These are phyloP conservation scores for Timandra comae DNA, from an alignment of 2,888 invertebrate genomes.

Conservation along the genomic window DNA sequence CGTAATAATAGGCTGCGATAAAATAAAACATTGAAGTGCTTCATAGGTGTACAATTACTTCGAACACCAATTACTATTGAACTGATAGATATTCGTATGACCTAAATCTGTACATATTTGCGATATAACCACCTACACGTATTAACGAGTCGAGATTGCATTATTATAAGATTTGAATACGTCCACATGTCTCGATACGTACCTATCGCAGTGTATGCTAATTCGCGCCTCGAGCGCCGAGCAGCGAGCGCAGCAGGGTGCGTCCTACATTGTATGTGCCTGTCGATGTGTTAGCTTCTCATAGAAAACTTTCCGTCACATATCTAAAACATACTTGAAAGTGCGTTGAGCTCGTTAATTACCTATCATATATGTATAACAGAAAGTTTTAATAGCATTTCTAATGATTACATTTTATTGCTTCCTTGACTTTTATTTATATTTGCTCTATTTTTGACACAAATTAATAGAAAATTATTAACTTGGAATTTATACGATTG, in stretches of 20 bases:
- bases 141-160: constrained; percentile 51
- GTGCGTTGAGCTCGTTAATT: constrained; percentile 13
- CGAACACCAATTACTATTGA: constrained; percentile 51
- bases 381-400: constrained; percentile 18
- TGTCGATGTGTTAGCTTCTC: constrained; percentile 17
- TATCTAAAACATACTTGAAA: constrained; percentile 16
- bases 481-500: too few species aligned
- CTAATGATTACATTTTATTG: constrained; percentile 13
- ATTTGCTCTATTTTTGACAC: background rate
- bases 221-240: constrained; percentile 31
- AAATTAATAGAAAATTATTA: constrained; percentile 3
- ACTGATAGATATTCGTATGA: constrained; percentile 55
- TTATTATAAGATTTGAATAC: constrained; percentile 42
- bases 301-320: constrained; percentile 14
- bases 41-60: constrained; percentile 58
- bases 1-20: constrained; percentile 51
- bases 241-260: constrained; percentile 19
- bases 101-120: constrained; percentile 52
- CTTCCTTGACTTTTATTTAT: constrained; percentile 1
- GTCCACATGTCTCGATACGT: constrained; percentile 24
- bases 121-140: constrained; percentile 55
- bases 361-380: constrained; percentile 18
- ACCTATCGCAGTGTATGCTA: constrained; percentile 38
- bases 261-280: constrained; percentile 26
- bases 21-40: constrained; percentile 52